These are phyloP conservation scores for Geotria australis DNA, from an alignment of 2,797 vertebrate species.

Conservation along the genomic window DNA sequence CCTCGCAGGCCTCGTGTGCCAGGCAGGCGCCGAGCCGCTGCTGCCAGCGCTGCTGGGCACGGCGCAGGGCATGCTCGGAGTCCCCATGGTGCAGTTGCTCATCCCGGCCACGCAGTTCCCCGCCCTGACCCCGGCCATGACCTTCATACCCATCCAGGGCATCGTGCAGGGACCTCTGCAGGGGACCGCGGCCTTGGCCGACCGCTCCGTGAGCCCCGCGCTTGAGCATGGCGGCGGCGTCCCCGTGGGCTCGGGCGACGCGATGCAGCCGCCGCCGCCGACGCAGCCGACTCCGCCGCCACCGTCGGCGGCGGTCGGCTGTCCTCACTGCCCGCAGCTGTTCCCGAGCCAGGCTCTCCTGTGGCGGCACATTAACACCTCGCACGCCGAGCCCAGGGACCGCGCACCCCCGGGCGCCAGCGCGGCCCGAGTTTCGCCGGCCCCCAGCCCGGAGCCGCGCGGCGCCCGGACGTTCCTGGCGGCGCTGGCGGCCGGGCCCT, in stretches of 20 bases:
- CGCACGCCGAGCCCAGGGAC: not conserved
- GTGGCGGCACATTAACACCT: not conserved
- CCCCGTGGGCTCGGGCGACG: not conserved
- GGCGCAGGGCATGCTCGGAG: not conserved
- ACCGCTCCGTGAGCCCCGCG: no score
- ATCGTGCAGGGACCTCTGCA: not conserved
- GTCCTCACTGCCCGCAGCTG: not conserved
- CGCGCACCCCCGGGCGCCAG: not conserved
- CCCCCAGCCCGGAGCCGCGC: no score
- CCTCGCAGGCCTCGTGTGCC: no score
- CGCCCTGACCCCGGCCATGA: not conserved
- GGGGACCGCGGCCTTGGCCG: no score
- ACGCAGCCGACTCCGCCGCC: not conserved
- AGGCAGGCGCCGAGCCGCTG: not conserved
- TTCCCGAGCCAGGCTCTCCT: not conserved
- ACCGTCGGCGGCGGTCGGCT: not conserved
- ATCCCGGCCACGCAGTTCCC: not conserved
- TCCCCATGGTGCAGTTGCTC: not conserved
- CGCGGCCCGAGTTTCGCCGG: no score
- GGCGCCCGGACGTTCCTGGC: no score
- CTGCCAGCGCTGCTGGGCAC: not conserved
- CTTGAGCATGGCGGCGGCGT: no score
- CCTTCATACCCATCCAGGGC: not conserved
- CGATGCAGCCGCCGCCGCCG: not conserved
- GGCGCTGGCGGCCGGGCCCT: no score